Evolutionary conservation across 2,797 vertebrate species (phyloP).

Genomic region (Onychomys arenicola): DNA sequence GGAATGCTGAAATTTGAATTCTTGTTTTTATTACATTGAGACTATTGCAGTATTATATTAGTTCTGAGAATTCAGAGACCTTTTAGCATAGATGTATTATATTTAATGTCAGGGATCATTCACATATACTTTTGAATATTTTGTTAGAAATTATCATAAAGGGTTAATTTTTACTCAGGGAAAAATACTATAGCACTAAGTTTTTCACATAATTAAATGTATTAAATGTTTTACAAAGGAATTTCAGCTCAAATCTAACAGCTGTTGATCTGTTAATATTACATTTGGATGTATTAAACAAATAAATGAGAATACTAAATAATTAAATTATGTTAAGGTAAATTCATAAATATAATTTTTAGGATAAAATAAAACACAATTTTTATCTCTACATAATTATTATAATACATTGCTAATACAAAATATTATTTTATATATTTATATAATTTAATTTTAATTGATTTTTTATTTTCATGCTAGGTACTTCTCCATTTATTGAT

Average conservation of each 20-base stretch:
- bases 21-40: not conserved
- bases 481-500: not conserved
- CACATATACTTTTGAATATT: not conserved
- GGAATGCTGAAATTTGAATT: slow-evolving; percentile 71
- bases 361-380: not conserved
- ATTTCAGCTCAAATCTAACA: not conserved
- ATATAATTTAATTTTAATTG: not conserved
- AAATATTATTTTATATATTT: not conserved
- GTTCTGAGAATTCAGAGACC: slow-evolving; percentile 21
- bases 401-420: not conserved
- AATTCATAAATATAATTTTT: not conserved
- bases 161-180: not conserved
- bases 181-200: not conserved
- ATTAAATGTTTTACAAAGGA: not conserved
- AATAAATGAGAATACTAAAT: not conserved
- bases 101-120: not conserved
- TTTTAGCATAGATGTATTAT: slow-evolving; percentile 71
- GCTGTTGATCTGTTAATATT: not conserved
- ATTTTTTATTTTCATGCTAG: not conserved
- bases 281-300: not conserved
- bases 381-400: not conserved
- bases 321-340: not conserved
- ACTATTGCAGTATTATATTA: not conserved
- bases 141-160: not conserved
- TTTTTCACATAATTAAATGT: not conserved